Conservation (phyloP, 2,888 invertebrate genomes). For the Heteropelma amictum region DNA sequence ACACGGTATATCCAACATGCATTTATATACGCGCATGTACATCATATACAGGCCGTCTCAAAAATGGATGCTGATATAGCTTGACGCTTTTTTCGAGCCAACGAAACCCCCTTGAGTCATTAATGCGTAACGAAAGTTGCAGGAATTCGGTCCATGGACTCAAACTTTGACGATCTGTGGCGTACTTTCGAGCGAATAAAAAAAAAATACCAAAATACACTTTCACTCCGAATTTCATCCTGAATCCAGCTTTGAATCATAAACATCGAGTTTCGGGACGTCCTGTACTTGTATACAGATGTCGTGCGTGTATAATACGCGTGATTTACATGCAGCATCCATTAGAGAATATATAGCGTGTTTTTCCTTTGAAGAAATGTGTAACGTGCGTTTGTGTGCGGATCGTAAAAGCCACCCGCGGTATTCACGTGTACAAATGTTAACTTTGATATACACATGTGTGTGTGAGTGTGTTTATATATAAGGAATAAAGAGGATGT, state of each 20-base stretch:
- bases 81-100: too few species aligned
- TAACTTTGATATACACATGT: slow-evolving; percentile 24
- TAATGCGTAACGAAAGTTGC: too few species aligned
- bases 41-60: background rate
- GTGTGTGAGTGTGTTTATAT: slow-evolving; percentile 13
- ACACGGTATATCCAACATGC: slow-evolving; percentile 29
- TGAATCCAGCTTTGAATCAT: too few species aligned
- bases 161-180: too few species aligned
- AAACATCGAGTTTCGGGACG: too few species aligned
- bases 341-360: slow-evolving; percentile 38
- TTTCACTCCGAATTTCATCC: too few species aligned
- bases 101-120: too few species aligned
- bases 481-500: slow-evolving; percentile 24
- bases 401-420: slow-evolving; percentile 28
- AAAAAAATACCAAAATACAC: too few species aligned
- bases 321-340: slow-evolving; percentile 66
- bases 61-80: too few species aligned
- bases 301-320: slow-evolving; percentile 62
- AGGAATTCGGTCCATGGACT: too few species aligned
- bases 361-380: slow-evolving; percentile 14
- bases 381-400: background rate
- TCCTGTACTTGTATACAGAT: too few species aligned
- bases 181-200: too few species aligned
- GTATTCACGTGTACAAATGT: slow-evolving; percentile 10
- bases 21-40: slow-evolving; percentile 42